Evolutionary conservation across 2,797 vertebrate species (phyloP), one percentile per base, ranked within the genome.

Genomic region (Psittacula echo): DNA sequence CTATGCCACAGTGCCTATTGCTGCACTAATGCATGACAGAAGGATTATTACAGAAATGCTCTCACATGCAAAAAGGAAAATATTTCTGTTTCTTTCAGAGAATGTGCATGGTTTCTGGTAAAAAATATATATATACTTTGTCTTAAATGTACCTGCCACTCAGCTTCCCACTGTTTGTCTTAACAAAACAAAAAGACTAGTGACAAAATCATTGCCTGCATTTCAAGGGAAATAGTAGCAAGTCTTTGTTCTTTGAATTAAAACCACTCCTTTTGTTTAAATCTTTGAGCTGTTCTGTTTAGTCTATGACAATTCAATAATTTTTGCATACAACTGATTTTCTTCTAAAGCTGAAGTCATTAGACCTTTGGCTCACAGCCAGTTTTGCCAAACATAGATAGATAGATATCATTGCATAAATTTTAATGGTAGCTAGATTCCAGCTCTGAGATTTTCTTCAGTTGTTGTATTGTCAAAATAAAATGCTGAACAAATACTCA

Each of bases 401-500:
- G 44, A 90, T 13, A 66, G 75, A 93, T 95, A 83, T 62, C 18
- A 22, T 47, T 65, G 77, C 13, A 41, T 47, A 90, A 86, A 80
- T 92, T 83, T 88, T 74, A 87, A 81, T 68, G 32, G 34, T 44
- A 95, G 48, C 13, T 58, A 79, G 37, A 90, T 85, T 87, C 78
- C 0, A 16, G 62, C 39, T 78, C 51, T 50, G 66, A 94, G 58
- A 86, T 82, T 95, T 91, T 92, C 58, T 94, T 73, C 45, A 81
- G 42, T 76, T 93, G 77, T 85, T 81, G 58, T 67, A 87, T 82
- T 97, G 77, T 94, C 91, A 97, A 93, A 95, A 95, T 94, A 94
- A 97, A 96, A 97, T 67, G 88, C 80, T 86, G 80, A 95, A 97
- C 93, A 94, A 94, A 96, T 91, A 94, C 41, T 89, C 47, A 22